Conservation (phyloP, 2,888 invertebrate genomes). For the Mythimna ferrago region DNA sequence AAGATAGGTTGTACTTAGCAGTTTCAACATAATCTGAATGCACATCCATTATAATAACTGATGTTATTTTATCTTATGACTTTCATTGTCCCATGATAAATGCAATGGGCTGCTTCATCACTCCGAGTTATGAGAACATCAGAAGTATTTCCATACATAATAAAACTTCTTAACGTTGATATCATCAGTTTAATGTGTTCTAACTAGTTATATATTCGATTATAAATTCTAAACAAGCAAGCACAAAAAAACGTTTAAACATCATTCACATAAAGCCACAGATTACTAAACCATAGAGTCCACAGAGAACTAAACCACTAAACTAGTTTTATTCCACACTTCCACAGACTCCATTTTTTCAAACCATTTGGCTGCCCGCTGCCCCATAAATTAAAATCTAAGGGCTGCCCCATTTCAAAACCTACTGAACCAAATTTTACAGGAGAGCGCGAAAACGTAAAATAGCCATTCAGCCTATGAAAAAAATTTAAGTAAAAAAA, state of each 20-base stretch:
- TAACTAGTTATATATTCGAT: neutral
- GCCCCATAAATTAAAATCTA: too few species aligned
- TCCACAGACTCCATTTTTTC: too few species aligned
- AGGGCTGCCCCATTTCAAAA: too few species aligned
- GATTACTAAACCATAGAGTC: too few species aligned
- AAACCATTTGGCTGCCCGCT: too few species aligned
- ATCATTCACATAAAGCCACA: too few species aligned
- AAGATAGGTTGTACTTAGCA: slow-evolving; percentile 75
- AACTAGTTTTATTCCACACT: too few species aligned
- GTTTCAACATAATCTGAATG: slow-evolving; percentile 77
- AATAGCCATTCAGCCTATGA: too few species aligned
- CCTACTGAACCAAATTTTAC: too few species aligned
- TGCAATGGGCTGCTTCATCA: slow-evolving; percentile 29
- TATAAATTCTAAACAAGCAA: slow-evolving; percentile 30
- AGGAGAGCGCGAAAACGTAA: too few species aligned
- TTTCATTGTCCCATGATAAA: slow-evolving; percentile 54
- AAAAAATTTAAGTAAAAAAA: too few species aligned
- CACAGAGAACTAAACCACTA: too few species aligned
- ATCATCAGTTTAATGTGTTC: slow-evolving; percentile 1
- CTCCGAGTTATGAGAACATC: slow-evolving; percentile 20
- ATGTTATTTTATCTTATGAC: slow-evolving; percentile 6
- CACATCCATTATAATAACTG: slow-evolving; percentile 76
- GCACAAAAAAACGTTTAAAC: slow-evolving; percentile 16
- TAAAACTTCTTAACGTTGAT: slow-evolving; percentile 14
- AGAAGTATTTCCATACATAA: slow-evolving; percentile 42